Evolutionary conservation across 2,113 vertebrate genomes (phyloP), one percentile per base, ranked within the genome.

Genomic region (Bos javanicus): DNA sequence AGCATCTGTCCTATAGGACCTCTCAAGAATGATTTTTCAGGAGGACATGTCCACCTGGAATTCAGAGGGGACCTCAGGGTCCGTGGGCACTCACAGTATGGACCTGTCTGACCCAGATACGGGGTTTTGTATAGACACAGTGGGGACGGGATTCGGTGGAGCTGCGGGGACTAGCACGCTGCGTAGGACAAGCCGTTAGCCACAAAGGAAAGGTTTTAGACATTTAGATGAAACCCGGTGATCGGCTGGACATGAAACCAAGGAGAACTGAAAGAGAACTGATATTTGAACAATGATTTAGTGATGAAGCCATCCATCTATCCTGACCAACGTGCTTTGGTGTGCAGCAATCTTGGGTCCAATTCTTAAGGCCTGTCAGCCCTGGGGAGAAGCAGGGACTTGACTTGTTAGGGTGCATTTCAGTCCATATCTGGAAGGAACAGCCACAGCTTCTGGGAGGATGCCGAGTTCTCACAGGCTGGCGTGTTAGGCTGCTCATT

Each of bases 51-150:
- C 43, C 33, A 11, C 11, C 23, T 36, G 25, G 52, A n/a, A 14
- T 13, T 36, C 56, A 23, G n/a, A 33, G 14, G 21, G 16, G 21
- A 26, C 13, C 5, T 1, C 1, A 26, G 3, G 1, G 2, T 13
- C 80, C 0, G 0, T 0, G 7, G 50, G 36, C 57, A 46, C 8
- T 28, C 9, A 4, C 26, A 6, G 2, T 3, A 16, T 4, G 21
- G 78, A 36, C 3, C 25, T 23, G 0, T 16, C 36, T 25, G 3
- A 2, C 3, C 52, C 25, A 43, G 52, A 54, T 0, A 5, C 0
- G 0, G 21, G 11, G 0, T 4, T 2, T 13, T 57, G 48, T 6
- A 5, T 2, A 10, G 26, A 43, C 9, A 0, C 16, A 0, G 12
- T 30, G n/a, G 52, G 11, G 4, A 15, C 1, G 11, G 57, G 11